Conservation (phyloP, 2,888 invertebrate genomes). For the Selenia dentaria region DNA sequence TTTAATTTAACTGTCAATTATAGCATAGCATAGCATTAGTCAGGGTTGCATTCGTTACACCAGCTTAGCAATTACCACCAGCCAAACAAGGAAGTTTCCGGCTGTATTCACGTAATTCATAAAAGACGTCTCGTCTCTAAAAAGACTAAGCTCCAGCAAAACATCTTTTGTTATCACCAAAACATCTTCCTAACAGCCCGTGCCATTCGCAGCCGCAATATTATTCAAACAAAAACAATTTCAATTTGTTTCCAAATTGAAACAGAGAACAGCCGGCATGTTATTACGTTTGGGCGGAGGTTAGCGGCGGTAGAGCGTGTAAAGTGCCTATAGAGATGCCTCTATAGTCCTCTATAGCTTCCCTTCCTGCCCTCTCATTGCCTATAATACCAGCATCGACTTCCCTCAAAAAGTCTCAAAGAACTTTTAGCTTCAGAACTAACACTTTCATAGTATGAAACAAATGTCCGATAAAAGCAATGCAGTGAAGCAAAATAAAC, state of each 20-base stretch:
- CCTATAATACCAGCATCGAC: conserved; percentile 79
- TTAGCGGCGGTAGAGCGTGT: conserved; percentile 81
- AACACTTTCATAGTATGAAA: conserved; percentile 1
- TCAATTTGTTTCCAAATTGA: conserved; percentile 85
- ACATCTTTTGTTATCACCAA: conserved; percentile 24
- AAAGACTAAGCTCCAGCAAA: conserved; percentile 4
- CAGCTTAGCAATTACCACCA: too few relatives aligned
- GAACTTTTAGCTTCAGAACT: conserved; percentile 67
- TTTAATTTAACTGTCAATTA: too few relatives aligned
- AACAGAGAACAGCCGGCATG: conserved; percentile 80
- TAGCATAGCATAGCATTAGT: too few relatives aligned
- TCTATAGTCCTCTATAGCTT: conserved; percentile 58
- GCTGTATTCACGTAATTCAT: too few relatives aligned
- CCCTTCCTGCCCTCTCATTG: conserved; percentile 79
- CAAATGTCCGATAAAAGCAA: neutral
- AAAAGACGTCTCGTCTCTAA: neutral
- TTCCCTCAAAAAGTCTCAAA: conserved; percentile 79
- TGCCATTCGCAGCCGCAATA: conserved; percentile 54
- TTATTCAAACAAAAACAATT: conserved; percentile 85
- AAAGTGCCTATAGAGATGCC: conserved; percentile 74
- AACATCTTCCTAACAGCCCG: conserved; percentile 53
- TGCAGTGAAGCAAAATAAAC: neutral
- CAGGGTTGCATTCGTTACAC: too few relatives aligned
- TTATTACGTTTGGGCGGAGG: conserved; percentile 83
- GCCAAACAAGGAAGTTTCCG: too few relatives aligned